Base-by-base conservation (phyloP, 2,113 vertebrate species). In the Proterorhinus semilunaris region DNA sequence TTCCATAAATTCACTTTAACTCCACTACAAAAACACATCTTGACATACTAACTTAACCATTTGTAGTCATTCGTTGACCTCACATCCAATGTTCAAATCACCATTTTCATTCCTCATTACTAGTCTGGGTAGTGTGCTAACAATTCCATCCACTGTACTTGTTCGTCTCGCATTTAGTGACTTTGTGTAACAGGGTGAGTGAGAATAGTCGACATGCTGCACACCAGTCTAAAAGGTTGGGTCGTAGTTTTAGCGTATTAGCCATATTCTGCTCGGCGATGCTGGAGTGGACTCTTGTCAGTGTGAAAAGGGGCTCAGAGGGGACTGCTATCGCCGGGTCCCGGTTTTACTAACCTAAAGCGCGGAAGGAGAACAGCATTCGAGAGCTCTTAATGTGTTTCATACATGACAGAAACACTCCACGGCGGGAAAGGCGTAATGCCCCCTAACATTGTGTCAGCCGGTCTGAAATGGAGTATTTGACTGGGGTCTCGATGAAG, bases 201-300 rank as follows among this genome's bases (percentile, higher is more conserved):
- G 86, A 75, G 79, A 79, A 87, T 89, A 90, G 89, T 90, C 81
- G 68, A 62, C 80, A 83, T 79, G 74, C 52, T 21, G 81, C 74
- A 42, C 79, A 68, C 69, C 61, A 75, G 85, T 79, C 87, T 92
- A 90, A 92, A 91, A 90, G 86, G 89, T 81, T 81, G 87, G 88
- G 89, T 92, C 91, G 90, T 78, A 85, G 88, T 90, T 91, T 63
- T 90, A 89, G 87, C 82, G 79, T 86, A 79, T 88, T 90, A 87
- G 85, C 81, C 78, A 76, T 89, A 84, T 85, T 79, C 61, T 77
- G 77, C 79, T 89, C 86, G 27, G 86, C 80, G 78, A 76, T 57
- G 10, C 67, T 88, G 88, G 87, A 91, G 90, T 87, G 83, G 88
- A 86, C 84, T 82, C 83, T 91, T 84, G 82, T 89, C 83, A 87